phyloP scores from a whole-genome alignment of 2,113 vertebrate genomes.

The Dunckerocampus dactyliophorus region DNA sequence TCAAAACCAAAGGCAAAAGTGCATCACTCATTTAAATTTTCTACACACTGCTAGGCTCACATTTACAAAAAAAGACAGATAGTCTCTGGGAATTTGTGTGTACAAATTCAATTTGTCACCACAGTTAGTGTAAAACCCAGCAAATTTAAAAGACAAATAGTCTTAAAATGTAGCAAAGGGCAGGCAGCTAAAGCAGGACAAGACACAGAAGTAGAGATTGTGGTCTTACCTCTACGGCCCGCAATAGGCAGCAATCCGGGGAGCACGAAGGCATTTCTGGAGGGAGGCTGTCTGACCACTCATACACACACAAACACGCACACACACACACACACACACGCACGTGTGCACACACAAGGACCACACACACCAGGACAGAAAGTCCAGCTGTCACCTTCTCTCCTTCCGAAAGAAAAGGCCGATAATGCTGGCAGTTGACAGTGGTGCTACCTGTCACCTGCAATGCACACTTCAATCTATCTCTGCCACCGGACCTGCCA shows the following conservation, averaged over 20 bases:
- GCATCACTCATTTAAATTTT: conserved; percentile 18
- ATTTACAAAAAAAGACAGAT: conserved; percentile 26
- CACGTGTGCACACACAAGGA: conserved; percentile 15
- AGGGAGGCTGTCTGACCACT: conserved; percentile 56
- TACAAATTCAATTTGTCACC: conserved; percentile 19
- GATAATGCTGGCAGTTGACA: conserved; percentile 43
- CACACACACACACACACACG: conserved; percentile 24
- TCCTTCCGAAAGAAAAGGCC: conserved; percentile 33
- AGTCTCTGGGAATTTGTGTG: conserved; percentile 19
- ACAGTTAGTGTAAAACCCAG: conserved; percentile 11
- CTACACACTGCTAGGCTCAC: conserved; percentile 12
- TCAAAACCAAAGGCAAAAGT: background rate
- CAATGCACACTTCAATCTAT: conserved; percentile 39
- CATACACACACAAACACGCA: conserved; percentile 29
- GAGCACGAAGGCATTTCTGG: conserved; percentile 91
- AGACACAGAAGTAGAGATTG: conserved; percentile 29
- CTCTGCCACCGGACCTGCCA: conserved; percentile 18
- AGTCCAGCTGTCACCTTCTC: conserved; percentile 26
- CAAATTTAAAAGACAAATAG: conserved; percentile 27
- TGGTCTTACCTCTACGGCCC: conserved; percentile 83
- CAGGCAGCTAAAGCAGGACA: conserved; percentile 16
- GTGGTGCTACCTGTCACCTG: conserved; percentile 54
- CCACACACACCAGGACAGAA: conserved; percentile 21
- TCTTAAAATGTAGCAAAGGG: conserved; percentile 25
- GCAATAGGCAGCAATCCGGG: conserved; percentile 86